phyloP scores from a whole-genome alignment of 35 echinoderm and acorn worm genomes.

The Patiria miniata region DNA sequence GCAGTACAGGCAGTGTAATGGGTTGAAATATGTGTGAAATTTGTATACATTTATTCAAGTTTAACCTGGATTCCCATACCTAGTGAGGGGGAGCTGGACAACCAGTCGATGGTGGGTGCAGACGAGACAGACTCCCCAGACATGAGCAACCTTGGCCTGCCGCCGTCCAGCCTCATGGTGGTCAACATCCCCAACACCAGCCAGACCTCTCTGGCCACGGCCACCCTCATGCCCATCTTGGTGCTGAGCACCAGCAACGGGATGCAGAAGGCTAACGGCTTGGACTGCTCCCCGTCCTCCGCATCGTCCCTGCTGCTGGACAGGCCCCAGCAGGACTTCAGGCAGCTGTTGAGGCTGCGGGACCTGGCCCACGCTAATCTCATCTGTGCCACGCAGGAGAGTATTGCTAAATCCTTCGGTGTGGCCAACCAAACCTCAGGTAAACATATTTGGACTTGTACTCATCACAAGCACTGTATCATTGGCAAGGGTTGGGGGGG shows the following conservation, averaged over 20 bases:
- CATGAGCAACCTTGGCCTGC: constrained; percentile 32
- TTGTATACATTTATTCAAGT: no score
- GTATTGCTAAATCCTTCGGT: constrained; percentile 76
- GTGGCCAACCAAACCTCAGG: constrained; percentile 52
- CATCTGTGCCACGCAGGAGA: constrained; percentile 96
- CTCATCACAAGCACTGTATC: no score
- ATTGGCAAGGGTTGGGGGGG: no score
- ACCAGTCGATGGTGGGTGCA: background rate
- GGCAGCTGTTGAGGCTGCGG: constrained; percentile 64
- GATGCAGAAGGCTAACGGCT: constrained; percentile 58
- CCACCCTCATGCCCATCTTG: constrained; percentile 61
- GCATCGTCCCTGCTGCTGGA: constrained; percentile 26
- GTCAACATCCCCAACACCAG: constrained; percentile 46
- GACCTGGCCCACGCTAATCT: constrained; percentile 94
- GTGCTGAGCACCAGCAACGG: constrained; percentile 58
- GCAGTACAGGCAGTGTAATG: no score
- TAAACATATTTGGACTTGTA: no score
- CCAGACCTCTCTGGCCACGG: constrained; percentile 25
- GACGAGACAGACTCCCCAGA: constrained; percentile 41
- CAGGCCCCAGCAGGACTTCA: constrained; percentile 10
- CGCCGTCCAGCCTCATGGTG: constrained; percentile 33
- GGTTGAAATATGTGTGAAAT: no score
- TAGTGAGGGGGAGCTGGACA: background rate
- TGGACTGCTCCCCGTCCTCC: no score
- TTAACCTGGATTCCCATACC: no score